Evolutionary conservation across 2,888 invertebrate genomes (phyloP).

Genomic region (Adineta ricciae): DNA sequence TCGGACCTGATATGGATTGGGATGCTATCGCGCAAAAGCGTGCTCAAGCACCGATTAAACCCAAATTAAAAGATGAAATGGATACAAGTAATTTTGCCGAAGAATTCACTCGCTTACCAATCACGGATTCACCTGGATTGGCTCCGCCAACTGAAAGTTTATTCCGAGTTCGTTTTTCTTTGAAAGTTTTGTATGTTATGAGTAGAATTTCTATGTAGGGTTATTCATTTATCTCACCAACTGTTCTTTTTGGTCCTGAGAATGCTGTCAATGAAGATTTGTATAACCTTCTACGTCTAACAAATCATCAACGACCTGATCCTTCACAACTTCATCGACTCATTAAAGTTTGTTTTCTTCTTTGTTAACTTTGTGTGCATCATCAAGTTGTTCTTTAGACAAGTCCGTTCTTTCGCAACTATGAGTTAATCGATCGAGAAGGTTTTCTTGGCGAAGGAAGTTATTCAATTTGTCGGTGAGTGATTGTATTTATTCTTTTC

Average conservation of each 20-base stretch:
- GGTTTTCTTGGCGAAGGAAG: conserved; percentile 65
- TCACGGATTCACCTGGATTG: conserved; percentile 80
- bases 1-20: conserved; percentile 69
- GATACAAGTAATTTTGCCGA: conserved; percentile 95
- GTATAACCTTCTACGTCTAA: not conserved
- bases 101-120: conserved; percentile 83
- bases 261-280: not conserved
- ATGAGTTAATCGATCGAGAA: not conserved
- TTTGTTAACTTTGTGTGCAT: not conserved
- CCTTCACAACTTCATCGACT: not conserved
- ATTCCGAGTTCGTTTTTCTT: not conserved
- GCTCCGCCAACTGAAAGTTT: conserved; percentile 61
- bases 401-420: not conserved
- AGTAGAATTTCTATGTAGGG: conserved; percentile 59
- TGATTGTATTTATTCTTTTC: not conserved
- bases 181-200: too few species aligned
- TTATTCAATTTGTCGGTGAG: conserved; percentile 66
- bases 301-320: conserved; percentile 6
- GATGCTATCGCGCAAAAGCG: conserved; percentile 65
- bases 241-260: conserved; percentile 61
- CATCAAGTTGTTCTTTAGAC: not conserved
- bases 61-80: conserved; percentile 69
- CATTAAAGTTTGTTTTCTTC: not conserved
- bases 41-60: conserved; percentile 76
- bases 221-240: conserved; percentile 88